Percentiles rank a stretch among this genome's conserved stretches.
These are phyloP conservation scores for Iselma pallidipennis DNA, from an alignment of 2,888 invertebrate species.

Conservation along the genomic window DNA sequence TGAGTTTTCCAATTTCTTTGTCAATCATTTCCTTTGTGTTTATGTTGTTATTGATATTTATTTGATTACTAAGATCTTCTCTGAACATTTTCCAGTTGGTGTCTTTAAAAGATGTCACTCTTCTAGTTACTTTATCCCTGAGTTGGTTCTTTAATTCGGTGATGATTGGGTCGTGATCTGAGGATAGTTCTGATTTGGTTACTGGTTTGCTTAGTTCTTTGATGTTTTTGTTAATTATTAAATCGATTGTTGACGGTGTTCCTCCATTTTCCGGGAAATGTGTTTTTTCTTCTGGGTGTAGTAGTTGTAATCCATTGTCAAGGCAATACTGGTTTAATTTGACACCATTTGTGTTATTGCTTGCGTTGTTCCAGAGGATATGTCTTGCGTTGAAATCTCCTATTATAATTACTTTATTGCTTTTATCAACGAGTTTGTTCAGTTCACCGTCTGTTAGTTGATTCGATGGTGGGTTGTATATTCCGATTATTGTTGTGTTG, in stretches of 20 bases:
- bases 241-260: constrained; percentile 3
- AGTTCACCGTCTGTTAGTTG: not conserved
- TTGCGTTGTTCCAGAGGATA: not conserved
- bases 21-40: constrained; percentile 1
- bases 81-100: constrained; percentile 9
- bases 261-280: constrained; percentile 5
- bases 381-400: constrained; percentile 6
- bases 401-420: not conserved
- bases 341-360: constrained; percentile 7
- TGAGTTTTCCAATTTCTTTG: constrained; percentile 5
- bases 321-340: not conserved
- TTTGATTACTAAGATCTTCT: not conserved
- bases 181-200: not conserved
- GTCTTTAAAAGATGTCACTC: constrained; percentile 5
- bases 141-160: not conserved
- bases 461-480: constrained; percentile 4
- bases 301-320: not conserved
- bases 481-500: not conserved
- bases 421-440: not conserved
- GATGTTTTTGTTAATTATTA: constrained; percentile 1
- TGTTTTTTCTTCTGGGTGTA: not conserved
- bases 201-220: not conserved
- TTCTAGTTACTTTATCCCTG: not conserved
- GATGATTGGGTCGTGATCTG: constrained; percentile 7
- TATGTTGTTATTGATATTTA: constrained; percentile 8